These are phyloP conservation scores for Octonoba sinensis DNA, from an alignment of 2,888 invertebrate genomes.

Conservation along the genomic window DNA sequence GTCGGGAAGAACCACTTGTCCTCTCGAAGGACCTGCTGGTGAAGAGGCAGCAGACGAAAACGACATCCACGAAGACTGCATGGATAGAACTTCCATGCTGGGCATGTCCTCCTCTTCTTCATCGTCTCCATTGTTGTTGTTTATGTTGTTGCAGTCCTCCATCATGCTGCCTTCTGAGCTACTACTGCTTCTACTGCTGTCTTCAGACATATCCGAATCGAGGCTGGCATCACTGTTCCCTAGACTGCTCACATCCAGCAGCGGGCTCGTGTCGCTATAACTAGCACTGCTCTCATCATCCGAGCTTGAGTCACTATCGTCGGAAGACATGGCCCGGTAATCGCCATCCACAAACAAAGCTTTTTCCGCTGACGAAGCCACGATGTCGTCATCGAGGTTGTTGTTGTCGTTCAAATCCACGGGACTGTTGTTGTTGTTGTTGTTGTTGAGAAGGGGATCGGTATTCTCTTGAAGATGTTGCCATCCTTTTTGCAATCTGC, in stretches of 20 bases:
- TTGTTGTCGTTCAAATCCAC: constrained; percentile 41
- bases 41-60: constrained; percentile 45
- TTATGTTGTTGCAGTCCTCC: constrained; percentile 28
- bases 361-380: constrained; percentile 35
- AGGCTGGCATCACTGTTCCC: constrained; percentile 50
- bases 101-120: constrained; percentile 48
- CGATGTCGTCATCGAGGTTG: constrained; percentile 39
- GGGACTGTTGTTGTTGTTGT: constrained; percentile 43
- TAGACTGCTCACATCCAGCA: constrained; percentile 59
- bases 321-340: constrained; percentile 47
- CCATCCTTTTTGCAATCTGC: constrained; percentile 56
- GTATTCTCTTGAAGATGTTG: constrained; percentile 56
- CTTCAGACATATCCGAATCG: constrained; percentile 42
- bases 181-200: constrained; percentile 36
- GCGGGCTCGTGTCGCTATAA: constrained; percentile 56
- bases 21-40: constrained; percentile 34
- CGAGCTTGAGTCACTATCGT: constrained; percentile 49
- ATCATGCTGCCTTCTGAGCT: constrained; percentile 32
- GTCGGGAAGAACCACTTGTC: constrained; percentile 46
- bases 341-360: constrained; percentile 52
- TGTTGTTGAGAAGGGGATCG: constrained; percentile 49
- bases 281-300: constrained; percentile 57
- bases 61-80: constrained; percentile 55
- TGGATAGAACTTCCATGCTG: constrained; percentile 36
- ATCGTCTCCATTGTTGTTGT: constrained; percentile 32